These are phyloP conservation scores for Chloroceryle aenea DNA, from an alignment of 2,113 vertebrate species.

Conservation along the genomic window DNA sequence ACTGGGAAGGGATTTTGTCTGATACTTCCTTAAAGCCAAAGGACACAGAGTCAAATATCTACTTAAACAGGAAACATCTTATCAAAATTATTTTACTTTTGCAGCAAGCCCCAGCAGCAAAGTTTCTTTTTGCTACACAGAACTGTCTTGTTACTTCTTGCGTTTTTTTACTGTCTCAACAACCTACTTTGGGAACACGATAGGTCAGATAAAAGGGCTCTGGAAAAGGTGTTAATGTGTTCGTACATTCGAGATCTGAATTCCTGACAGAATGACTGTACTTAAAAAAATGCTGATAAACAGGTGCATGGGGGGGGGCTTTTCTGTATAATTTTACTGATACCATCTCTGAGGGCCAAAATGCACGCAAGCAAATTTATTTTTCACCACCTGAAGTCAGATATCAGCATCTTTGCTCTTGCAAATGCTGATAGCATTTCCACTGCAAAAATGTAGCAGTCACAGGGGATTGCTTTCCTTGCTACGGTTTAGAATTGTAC, in stretches of 20 bases:
- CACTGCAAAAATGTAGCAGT: not conserved
- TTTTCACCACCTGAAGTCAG: not conserved
- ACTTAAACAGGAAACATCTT: slow-evolving; percentile 61
- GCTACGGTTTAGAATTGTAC: not conserved
- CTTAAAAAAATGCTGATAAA: slow-evolving; percentile 24
- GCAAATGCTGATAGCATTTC: not conserved
- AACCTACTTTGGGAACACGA: not conserved
- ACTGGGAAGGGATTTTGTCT: slow-evolving; percentile 13
- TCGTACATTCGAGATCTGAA: slow-evolving; percentile 36
- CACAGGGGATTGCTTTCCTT: not conserved
- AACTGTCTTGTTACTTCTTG: slow-evolving; percentile 4
- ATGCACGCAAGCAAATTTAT: not conserved
- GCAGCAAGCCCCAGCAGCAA: not conserved
- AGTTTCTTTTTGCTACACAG: not conserved
- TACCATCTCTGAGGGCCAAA: not conserved
- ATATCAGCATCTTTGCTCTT: not conserved
- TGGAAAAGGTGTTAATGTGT: slow-evolving; percentile 49
- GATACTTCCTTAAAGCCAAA: slow-evolving; percentile 28
- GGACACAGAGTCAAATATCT: slow-evolving; percentile 20
- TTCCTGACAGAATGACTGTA: not conserved
- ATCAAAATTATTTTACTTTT: slow-evolving; percentile 33
- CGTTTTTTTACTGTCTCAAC: not conserved
- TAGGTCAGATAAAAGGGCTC: not conserved
- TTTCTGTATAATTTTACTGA: not conserved
- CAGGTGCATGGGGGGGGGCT: not conserved